Conservation (phyloP, 2,888 invertebrate species). For the Chaetogeoica ovagalla region DNA sequence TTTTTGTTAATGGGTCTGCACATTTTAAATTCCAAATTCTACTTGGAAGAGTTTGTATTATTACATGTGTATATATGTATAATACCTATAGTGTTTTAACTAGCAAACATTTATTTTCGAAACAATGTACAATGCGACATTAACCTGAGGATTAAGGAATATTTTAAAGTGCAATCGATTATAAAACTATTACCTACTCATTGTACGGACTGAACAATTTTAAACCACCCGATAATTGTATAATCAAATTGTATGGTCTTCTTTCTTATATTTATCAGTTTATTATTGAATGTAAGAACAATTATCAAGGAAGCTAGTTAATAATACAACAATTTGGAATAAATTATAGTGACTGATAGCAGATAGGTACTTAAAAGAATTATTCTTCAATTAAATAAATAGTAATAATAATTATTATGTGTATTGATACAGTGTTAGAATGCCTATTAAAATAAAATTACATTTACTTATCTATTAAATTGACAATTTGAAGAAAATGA, state of each 20-base stretch:
- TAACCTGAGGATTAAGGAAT: background rate
- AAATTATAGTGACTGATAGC: background rate
- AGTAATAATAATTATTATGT: no score
- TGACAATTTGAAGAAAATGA: no score
- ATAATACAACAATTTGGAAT: background rate
- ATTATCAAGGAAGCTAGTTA: background rate
- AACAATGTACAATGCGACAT: background rate
- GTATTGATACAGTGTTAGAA: no score
- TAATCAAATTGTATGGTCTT: background rate
- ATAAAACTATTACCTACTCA: background rate
- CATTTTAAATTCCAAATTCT: conserved; percentile 45
- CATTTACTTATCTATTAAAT: no score
- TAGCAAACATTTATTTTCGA: conserved; percentile 4
- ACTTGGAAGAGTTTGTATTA: conserved; percentile 3
- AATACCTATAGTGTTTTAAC: background rate
- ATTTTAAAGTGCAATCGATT: conserved; percentile 1
- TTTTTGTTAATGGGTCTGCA: conserved; percentile 38
- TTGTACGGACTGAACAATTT: background rate
- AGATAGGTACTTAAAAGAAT: background rate
- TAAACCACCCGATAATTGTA: background rate
- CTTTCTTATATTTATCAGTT: background rate
- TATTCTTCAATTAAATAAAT: no score
- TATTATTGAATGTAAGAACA: conserved; percentile 2
- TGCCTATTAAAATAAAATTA: no score
- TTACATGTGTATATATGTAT: background rate